Evolutionary conservation across 2,888 invertebrate species (phyloP), one percentile per base, ranked within the genome.

Genomic region (Tolmerus cingulatus): DNA sequence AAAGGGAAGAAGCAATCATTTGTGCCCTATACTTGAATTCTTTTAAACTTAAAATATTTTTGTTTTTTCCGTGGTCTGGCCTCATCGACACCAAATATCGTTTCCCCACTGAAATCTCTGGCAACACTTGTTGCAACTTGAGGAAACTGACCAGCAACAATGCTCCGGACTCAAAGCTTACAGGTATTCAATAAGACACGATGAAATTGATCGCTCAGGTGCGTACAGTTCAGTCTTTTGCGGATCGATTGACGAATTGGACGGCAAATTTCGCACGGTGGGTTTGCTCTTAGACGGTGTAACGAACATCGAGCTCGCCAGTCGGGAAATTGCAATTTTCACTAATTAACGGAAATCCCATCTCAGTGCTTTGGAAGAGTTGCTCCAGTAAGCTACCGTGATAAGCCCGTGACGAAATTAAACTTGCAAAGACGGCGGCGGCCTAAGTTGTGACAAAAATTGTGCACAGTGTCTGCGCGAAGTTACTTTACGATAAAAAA

Each of bases 191-290:
- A 77, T 78, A 86, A 86, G 57, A 86, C 37, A 86, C 57, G 78
- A 78, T 78, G 78, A 66, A 86, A 78, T 57, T 86, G 86, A 86
- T 78, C 55, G 55, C 76, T 77, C 51, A 78, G 66, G 78, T 78
- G 66, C 34, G 43, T 37, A 78, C n/a, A 57, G 78, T 78, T 86
- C 86, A 86, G 86, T 86, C 86, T 86, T 86, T 40, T 57, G 57
- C 66, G 19, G 78, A 86, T 86, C 86, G 86, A 78, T 77, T 78
- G 55, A 79, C 66, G 78, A 66, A 86, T 86, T 86, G 57, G 86
- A 79, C 30, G 77, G 9, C 23, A n/a, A 23, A 57, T 37, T 51
- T 76, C 12, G 86, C 14, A 37, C 77, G 74, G 51, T 86, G 27
- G 51, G 9, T 30, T 19, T n/a, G n/a, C 34, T 76, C 27, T 85